A percentile compares a stretch with the other conserved stretches of the same genome.
These are phyloP conservation scores for Phymanthus crucifer DNA, from an alignment of 92 coral and sea anemone species.

Conservation along the genomic window DNA sequence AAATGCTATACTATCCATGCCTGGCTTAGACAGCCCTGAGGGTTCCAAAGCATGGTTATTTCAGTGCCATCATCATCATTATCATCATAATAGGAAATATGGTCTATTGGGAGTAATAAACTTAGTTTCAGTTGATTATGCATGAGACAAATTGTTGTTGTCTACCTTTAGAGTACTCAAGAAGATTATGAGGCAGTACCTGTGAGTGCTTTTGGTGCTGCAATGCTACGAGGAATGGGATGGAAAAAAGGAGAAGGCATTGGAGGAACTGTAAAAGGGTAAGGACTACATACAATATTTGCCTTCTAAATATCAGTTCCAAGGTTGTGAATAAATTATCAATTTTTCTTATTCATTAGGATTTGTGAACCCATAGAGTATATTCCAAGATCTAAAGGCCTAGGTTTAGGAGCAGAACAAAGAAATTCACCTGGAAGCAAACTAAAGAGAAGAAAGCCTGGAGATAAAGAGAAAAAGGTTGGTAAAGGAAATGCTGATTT, in stretches of 20 bases:
- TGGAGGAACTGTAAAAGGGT: constrained; percentile 97
- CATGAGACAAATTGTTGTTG: background rate
- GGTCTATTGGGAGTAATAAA: background rate
- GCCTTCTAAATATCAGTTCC: background rate
- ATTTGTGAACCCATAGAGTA: constrained; percentile 91
- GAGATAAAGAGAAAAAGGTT: constrained; percentile 67
- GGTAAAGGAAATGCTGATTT: background rate
- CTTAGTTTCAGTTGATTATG: too few relatives aligned
- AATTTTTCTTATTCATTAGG: constrained; percentile 30
- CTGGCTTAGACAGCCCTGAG: too few relatives aligned
- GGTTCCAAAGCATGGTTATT: too few relatives aligned
- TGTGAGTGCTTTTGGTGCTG: constrained; percentile 84
- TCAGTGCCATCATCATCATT: too few relatives aligned
- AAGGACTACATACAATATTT: background rate
- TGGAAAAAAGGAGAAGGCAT: constrained; percentile 98
- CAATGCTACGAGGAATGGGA: constrained; percentile 98
- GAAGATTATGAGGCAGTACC: constrained; percentile 92
- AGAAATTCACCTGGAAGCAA: constrained; percentile 46
- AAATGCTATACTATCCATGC: too few relatives aligned
- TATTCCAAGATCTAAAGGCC: constrained; percentile 93
- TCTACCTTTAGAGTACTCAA: constrained; percentile 64
- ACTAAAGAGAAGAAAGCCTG: constrained; percentile 86
- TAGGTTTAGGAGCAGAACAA: constrained; percentile 92
- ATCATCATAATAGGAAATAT: background rate
- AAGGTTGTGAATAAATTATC: too few relatives aligned